Base-by-base conservation (phyloP, 1,140 invertebrate species). In the Sarcophaga bullata region DNA sequence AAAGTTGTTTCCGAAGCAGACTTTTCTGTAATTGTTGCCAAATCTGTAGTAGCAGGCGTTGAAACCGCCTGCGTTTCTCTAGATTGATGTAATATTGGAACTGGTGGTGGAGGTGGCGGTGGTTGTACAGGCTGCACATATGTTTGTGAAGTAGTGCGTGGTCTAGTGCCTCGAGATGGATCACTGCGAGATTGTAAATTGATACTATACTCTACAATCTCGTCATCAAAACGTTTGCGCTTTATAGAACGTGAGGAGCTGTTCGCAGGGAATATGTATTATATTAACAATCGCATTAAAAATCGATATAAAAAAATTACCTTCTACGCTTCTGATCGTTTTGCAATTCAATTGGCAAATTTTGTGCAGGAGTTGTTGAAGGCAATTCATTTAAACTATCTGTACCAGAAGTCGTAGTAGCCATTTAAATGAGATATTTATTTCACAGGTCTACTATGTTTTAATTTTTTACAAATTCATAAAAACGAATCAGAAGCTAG, bases 171-270 rank as follows among this genome's bases (percentile, higher is more conserved):
- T 84, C 91, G 86, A 80, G 91, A 92, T 15, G 91, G 87, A 73
- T 91, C 90, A 13, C 93, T 90, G 46, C 93, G 93, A 62, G 92
- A 91, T 72, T 92, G 93, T 8, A 94, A 93, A 85, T 94, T 94
- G 54, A 95, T 90, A 88, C 95, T 96, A 85, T 95, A 96, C 90
- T 97, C 95, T 0, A 99, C 98, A 58, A 99, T 91, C 91, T 99
- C 98, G 92, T 99, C 98, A 90, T 99, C 98, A 92, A 99, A 99
- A 85, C 98, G 97, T 86, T 96, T 95, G 8, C 98, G 92, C 91
- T 98, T 99, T 86, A 99, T 98, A 11, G 97, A 98, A 75, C 98
- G 92, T 49, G 96, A 97, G 8, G 97, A 98, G 88, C 96, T 97
- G 25, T 50, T n/a, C 10, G 17, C 4, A 8, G 8, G 37, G 17